Evolutionary conservation across 2,797 vertebrate genomes (phyloP), one percentile per base, ranked within the genome.

Genomic region (Ceryle rudis): DNA sequence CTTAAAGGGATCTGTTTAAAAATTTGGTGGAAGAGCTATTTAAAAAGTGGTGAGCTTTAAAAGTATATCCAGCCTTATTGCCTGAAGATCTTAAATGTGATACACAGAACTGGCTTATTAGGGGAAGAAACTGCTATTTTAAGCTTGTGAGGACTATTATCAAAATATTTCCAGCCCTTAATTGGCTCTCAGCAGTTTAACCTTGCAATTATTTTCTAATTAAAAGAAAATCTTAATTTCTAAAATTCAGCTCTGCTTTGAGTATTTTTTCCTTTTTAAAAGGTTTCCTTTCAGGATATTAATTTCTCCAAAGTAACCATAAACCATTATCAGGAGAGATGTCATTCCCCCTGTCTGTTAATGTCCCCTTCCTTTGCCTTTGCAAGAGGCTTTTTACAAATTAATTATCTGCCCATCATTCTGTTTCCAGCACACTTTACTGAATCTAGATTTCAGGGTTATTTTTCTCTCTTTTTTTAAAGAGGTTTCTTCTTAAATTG

Each of bases 161-260:
- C 57, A 95, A 92, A 96, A 70, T 79, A 93, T 74, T 91, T 93
- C 46, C 51, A 78, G 28, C 5, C 67, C 44, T 87, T 94, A 95
- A 92, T 28, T 92, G 47, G 31, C 19, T 71, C 6, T 42, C 47
- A 69, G 14, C 26, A 54, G 94, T 95, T 96, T 86, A 92, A 90
- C 19, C 31, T 90, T 20, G 3, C n/a, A 92, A 28, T 49, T 44
- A 64, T 88, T 91, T 90, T 86, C 35, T 35, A 80, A 87, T 49
- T 57, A 8, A 60, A 80, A 80, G 25, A 72, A 79, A 42, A 69
- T n/a, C 21, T 61, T 80, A 46, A 69, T 52, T 81, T 67, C 39
- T 15, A 71, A 83, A 90, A 65, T 11, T 13, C 16, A 28, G 6
- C 44, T 71, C 35, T 77, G 9, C 15, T 95, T 78, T 71, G 39